A percentile compares a stretch with the other conserved stretches of the same genome.
phyloP scores from a whole-genome alignment of 2,797 vertebrate genomes.

The Arnoldichthys spilopterus region DNA sequence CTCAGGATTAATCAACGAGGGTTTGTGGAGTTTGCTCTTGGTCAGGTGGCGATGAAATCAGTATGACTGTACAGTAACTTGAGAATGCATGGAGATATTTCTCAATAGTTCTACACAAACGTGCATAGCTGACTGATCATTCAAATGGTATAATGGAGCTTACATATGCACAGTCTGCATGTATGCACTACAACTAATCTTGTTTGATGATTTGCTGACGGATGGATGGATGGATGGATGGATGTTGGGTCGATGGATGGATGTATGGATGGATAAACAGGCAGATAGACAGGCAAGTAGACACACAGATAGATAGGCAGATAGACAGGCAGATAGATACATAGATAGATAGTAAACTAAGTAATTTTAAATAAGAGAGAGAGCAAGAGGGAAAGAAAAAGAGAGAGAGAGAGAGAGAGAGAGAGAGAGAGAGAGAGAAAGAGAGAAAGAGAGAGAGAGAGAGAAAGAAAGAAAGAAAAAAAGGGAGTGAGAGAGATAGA shows the following conservation, averaged over 20 bases:
- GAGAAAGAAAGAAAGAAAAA: conserved; percentile 7
- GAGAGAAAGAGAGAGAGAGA: conserved; percentile 44
- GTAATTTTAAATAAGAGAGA: background rate
- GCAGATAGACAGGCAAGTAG: background rate
- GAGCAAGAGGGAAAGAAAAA: conserved; percentile 5
- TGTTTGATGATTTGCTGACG: too few species aligned
- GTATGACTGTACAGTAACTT: too few species aligned
- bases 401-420: conserved; percentile 35
- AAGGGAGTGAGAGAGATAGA: conserved; percentile 16
- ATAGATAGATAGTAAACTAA: background rate
- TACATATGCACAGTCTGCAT: too few species aligned
- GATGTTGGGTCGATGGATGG: background rate
- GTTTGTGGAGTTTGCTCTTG: background rate
- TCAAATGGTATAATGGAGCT: too few species aligned
- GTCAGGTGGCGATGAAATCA: background rate
- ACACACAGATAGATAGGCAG: background rate
- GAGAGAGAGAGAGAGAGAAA: background rate
- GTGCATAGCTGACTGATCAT: too few species aligned
- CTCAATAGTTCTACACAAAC: too few species aligned
- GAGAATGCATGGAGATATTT: background rate
- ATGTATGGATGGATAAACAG: background rate
- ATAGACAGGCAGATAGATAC: too few species aligned
- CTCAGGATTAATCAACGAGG: background rate
- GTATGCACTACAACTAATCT: too few species aligned
- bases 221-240: too few species aligned